Percentiles rank a stretch among this genome's conserved stretches.
Evolutionary conservation across 2,113 vertebrate genomes (phyloP).

Genomic region (Entosphenus tridentatus): DNA sequence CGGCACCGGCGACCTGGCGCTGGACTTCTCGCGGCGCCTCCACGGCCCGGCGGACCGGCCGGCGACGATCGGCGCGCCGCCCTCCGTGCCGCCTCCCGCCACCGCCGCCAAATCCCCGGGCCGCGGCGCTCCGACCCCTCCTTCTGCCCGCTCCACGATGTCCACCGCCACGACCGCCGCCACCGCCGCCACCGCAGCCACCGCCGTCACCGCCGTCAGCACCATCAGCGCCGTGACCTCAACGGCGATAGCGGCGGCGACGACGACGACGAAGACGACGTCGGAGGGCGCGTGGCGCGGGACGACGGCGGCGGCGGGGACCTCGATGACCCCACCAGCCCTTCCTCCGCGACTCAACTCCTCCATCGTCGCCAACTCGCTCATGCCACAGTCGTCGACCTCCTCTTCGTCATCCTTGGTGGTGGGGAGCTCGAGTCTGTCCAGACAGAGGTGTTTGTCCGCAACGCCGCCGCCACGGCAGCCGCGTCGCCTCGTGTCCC

Average conservation of each 20-base stretch:
- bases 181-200: background rate
- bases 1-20: background rate
- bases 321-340: background rate
- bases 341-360: background rate
- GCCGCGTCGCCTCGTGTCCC: too few species aligned
- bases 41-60: background rate
- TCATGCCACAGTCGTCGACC: background rate
- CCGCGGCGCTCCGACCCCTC: background rate
- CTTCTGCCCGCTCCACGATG: background rate
- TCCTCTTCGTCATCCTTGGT: background rate
- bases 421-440: background rate
- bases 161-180: background rate
- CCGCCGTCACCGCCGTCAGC: background rate
- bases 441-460: background rate
- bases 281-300: background rate
- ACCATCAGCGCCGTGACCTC: background rate
- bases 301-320: background rate
- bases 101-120: background rate
- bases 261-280: background rate
- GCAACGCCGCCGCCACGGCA: too few species aligned
- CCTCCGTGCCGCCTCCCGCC: background rate
- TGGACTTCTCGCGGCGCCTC: conserved; percentile 1
- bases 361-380: background rate
- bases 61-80: background rate
- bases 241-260: background rate